Evolutionary conservation across 1,140 invertebrate genomes (phyloP).

Genomic region (Drosophila sp.): DNA sequence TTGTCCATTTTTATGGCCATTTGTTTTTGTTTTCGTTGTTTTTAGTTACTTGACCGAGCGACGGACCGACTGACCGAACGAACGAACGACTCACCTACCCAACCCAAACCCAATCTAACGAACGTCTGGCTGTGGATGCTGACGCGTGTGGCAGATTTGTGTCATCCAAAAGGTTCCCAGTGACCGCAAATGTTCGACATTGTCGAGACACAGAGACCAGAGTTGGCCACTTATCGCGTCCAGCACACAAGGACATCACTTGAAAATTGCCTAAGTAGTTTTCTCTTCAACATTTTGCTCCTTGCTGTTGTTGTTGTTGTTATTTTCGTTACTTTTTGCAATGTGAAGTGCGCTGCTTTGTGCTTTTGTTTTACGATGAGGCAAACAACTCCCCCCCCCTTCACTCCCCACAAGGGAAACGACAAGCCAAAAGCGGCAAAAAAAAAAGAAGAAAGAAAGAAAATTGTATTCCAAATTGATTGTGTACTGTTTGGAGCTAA

Average conservation of each 20-base stretch:
- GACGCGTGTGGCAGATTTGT: conserved; percentile 54
- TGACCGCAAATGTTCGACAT: conserved; percentile 55
- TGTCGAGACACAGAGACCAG: conserved; percentile 26
- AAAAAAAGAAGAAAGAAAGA: neutral
- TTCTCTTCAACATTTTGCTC: conserved; percentile 36
- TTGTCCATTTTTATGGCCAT: conserved; percentile 79
- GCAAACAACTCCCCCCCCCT: too few species aligned
- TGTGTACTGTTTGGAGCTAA: conserved; percentile 43
- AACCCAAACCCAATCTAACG: neutral
- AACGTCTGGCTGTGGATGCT: conserved; percentile 31
- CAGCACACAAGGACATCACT: conserved; percentile 68
- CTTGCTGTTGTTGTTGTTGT: conserved; percentile 33
- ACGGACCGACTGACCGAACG: neutral
- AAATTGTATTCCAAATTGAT: conserved; percentile 35
- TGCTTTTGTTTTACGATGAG: conserved; percentile 37
- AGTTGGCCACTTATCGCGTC: conserved; percentile 55
- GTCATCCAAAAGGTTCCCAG: conserved; percentile 24
- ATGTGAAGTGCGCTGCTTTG: conserved; percentile 22
- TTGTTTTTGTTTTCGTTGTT: conserved; percentile 73
- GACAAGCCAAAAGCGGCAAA: neutral
- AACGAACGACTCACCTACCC: conserved; percentile 1
- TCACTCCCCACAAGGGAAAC: conserved; percentile 25
- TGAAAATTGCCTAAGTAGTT: conserved; percentile 81
- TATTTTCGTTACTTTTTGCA: conserved; percentile 21
- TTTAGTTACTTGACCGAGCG: conserved; percentile 62